phyloP scores from a whole-genome alignment of 2,888 invertebrate genomes.

The Tetrapedia diversipes region DNA sequence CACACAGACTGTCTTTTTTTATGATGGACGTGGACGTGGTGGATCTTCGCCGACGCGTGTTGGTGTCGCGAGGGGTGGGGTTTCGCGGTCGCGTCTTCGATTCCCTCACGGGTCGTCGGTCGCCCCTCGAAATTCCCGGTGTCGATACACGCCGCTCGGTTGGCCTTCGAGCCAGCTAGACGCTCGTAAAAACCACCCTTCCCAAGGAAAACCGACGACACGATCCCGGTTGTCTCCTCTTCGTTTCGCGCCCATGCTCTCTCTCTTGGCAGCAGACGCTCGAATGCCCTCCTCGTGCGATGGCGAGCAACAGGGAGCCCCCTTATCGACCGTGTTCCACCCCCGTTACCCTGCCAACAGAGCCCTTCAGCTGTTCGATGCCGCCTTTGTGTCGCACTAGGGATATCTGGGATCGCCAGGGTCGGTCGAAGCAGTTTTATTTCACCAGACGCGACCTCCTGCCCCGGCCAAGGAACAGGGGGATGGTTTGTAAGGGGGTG shows the following conservation, averaged over 20 bases:
- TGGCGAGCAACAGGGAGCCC: slow-evolving; percentile 78
- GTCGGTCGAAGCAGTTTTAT: slow-evolving; percentile 14
- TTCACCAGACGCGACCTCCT: background rate
- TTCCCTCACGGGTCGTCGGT: slow-evolving; percentile 41
- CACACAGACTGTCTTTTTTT: too few relatives aligned
- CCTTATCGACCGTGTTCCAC: slow-evolving; percentile 74
- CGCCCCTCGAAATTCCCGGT: slow-evolving; percentile 24
- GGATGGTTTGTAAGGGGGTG: background rate
- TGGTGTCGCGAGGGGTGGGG: background rate
- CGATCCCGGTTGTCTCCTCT: slow-evolving; percentile 24
- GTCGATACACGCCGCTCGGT: slow-evolving; percentile 14
- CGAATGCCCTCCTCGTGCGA: too few relatives aligned
- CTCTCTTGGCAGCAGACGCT: slow-evolving; percentile 54
- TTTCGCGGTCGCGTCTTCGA: slow-evolving; percentile 42
- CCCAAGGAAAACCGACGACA: slow-evolving; percentile 51
- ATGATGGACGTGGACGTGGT: too few relatives aligned
- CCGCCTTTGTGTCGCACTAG: slow-evolving; percentile 9
- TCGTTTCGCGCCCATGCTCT: slow-evolving; percentile 15
- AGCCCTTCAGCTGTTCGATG: slow-evolving; percentile 46
- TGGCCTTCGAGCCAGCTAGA: slow-evolving; percentile 53
- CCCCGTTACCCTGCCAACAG: slow-evolving; percentile 41
- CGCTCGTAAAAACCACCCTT: slow-evolving; percentile 59
- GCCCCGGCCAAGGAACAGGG: background rate
- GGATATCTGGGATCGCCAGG: slow-evolving; percentile 19
- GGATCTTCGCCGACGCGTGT: too few relatives aligned